These are phyloP conservation scores for Gymnopithys bicolor DNA, from an alignment of 2,797 vertebrate species.

Conservation along the genomic window DNA sequence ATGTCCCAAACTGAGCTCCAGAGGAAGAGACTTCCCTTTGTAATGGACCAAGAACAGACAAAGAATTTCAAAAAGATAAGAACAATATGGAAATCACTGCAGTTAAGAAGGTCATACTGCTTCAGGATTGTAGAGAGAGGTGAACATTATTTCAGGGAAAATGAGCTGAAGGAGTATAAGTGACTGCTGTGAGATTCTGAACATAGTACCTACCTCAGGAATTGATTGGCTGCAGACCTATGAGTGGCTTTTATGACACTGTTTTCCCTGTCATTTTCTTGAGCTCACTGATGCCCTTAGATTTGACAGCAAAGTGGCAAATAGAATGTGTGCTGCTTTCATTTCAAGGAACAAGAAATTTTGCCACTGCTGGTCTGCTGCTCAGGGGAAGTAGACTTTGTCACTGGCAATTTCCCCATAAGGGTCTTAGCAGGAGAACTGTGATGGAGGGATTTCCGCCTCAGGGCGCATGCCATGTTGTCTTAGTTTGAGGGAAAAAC, in stretches of 20 bases:
- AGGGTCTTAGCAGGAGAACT: neutral
- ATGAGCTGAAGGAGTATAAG: neutral
- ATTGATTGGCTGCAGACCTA: neutral
- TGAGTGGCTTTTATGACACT: neutral
- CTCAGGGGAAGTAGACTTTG: neutral
- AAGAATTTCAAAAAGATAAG: neutral
- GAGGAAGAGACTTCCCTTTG: neutral
- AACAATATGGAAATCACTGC: neutral
- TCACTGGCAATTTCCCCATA: neutral
- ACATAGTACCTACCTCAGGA: neutral
- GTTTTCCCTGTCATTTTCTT: neutral
- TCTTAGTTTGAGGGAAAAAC: no score
- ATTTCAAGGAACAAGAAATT: neutral
- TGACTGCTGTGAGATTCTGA: neutral
- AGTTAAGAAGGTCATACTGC: neutral
- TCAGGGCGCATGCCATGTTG: neutral
- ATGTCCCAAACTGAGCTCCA: neutral
- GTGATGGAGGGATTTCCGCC: neutral
- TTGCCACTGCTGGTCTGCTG: neutral
- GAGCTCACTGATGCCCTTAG: neutral
- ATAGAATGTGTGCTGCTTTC: neutral
- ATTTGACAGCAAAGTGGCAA: neutral
- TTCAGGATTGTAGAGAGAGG: neutral
- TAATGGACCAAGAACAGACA: neutral
- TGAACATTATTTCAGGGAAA: neutral